phyloP scores from a whole-genome alignment of 2,797 vertebrate species.

The Mallotus villosus region DNA sequence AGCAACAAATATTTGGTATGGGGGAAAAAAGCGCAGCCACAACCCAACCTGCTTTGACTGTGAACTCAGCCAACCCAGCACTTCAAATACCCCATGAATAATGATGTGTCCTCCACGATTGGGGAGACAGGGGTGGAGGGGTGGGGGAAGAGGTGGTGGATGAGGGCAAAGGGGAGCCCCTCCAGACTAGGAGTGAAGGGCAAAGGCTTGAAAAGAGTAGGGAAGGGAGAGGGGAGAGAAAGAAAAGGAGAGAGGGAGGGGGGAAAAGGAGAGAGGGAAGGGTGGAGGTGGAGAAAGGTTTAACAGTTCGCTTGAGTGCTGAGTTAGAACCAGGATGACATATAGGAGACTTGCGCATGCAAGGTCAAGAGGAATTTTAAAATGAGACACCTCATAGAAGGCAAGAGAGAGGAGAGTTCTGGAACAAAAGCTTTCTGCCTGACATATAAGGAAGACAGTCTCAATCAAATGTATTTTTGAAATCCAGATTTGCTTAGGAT shows the following conservation, averaged over 20 bases:
- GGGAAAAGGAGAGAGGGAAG: neutral
- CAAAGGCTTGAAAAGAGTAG: too few relatives aligned
- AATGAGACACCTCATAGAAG: too few relatives aligned
- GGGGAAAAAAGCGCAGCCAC: conserved; percentile 20
- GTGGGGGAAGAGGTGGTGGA: too few relatives aligned
- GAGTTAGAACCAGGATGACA: neutral
- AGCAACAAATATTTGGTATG: conserved; percentile 10
- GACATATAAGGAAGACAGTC: too few relatives aligned
- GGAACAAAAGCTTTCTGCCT: too few relatives aligned
- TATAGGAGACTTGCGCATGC: neutral
- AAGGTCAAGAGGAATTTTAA: neutral
- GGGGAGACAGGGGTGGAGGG: neutral
- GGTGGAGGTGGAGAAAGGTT: conserved; percentile 9
- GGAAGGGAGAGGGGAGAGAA: neutral
- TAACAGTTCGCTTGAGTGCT: conserved; percentile 14
- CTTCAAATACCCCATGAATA: neutral
- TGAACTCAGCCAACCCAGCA: neutral
- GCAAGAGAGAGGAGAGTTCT: too few relatives aligned
- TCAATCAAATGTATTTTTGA: too few relatives aligned
- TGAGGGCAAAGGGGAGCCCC: too few relatives aligned
- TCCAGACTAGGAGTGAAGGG: too few relatives aligned
- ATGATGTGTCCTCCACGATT: neutral
- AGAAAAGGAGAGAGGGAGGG: neutral
- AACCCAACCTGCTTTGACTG: neutral
- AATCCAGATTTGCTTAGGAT: too few relatives aligned